Evolutionary conservation across 2,113 vertebrate genomes (phyloP), one percentile per base, ranked within the genome.

Genomic region (Mugil cephalus): DNA sequence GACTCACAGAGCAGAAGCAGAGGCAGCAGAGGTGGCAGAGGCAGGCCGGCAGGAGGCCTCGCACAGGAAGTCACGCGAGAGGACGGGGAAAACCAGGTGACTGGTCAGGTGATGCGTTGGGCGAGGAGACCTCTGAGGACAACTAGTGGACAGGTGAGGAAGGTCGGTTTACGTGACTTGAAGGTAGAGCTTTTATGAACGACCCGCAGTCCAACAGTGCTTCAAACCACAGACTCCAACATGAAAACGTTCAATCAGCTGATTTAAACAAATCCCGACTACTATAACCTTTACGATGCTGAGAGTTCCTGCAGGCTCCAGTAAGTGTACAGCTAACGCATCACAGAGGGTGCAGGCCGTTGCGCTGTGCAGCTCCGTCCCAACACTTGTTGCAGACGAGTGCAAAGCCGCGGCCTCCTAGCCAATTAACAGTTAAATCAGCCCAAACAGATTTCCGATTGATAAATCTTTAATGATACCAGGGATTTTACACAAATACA

Each of bases 401-500:
- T 6, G 43, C 18, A 21, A 46, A 91, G 93, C 89, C 70, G 80
- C 88, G 90, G 89, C 93, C 94, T 92, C 83, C 94, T 84, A 92
- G 86, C 94, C 95, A 96, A 97, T 96, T 97, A 98, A 96, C 94
- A 94, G 88, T 76, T 89, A 93, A 95, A 95, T 96, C 96, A 95
- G 89, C 94, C 95, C 94, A 96, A 96, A 96, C 95, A 95, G 92
- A 95, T 96, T 97, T 96, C 86, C 94, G 67, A 94, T 95, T 94
- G 93, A 98, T 97, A 96, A 97, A 98, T 98, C 95, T 97, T 98
- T 97, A 94, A 98, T 96, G 96, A 96, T 97, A 95, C 94, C 88
- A 93, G 96, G 95, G 94, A 97, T 96, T 98, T 96, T 95, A 95
- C 95, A 98, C 93, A 96, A 96, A 96, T 93, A 93, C 95, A 95